These are phyloP conservation scores for Tichodroma muraria DNA, from an alignment of 2,113 vertebrate genomes.

Conservation along the genomic window DNA sequence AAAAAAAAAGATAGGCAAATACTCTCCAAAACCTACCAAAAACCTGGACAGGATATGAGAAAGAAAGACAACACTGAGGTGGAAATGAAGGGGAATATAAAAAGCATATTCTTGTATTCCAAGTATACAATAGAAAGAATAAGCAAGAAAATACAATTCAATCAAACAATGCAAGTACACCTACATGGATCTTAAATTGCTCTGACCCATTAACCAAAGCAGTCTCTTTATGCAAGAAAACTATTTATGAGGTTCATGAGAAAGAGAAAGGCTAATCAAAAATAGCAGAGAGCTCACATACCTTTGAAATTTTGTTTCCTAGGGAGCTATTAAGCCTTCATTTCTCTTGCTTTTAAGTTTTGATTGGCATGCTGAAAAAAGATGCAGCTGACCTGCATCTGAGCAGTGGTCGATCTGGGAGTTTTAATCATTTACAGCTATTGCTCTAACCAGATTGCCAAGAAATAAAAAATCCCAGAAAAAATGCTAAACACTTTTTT, in stretches of 20 bases:
- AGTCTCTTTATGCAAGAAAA: not conserved
- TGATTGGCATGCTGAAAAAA: not conserved
- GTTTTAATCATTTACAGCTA: not conserved
- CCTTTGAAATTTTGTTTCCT: constrained; percentile 22
- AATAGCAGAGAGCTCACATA: not conserved
- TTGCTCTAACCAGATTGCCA: not conserved
- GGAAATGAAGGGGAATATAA: not conserved
- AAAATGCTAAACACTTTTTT: not conserved
- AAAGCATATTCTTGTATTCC: not conserved
- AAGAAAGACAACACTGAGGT: not conserved
- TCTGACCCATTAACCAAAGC: not conserved
- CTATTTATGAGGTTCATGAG: not conserved
- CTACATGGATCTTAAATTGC: not conserved
- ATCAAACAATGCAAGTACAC: not conserved
- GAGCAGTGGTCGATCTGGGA: not conserved
- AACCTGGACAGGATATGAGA: not conserved
- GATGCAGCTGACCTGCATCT: not conserved
- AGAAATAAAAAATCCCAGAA: not conserved
- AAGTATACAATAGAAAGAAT: not conserved
- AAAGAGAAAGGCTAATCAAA: not conserved
- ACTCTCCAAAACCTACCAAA: not conserved
- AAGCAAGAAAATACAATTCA: not conserved
- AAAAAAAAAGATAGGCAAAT: not conserved
- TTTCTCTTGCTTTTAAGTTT: constrained; percentile 4
- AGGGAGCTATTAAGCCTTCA: not conserved